These are phyloP conservation scores for Caenorhabditis panamensis DNA, from an alignment of 2,888 invertebrate species.

Conservation along the genomic window DNA sequence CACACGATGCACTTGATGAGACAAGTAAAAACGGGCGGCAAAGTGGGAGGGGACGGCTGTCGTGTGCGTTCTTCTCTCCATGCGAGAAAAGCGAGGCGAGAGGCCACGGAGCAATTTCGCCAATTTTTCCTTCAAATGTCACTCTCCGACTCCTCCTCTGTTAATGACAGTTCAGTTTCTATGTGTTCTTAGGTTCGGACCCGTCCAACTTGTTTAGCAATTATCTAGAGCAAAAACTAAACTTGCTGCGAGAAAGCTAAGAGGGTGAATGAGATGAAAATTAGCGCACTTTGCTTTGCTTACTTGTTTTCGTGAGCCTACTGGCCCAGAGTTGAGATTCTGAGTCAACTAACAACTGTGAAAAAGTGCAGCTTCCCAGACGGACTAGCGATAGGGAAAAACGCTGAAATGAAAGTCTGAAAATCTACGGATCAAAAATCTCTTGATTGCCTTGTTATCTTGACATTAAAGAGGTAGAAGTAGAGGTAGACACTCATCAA, in stretches of 20 bases:
- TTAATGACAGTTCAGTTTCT: constrained; percentile 55
- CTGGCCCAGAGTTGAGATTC: too few relatives aligned
- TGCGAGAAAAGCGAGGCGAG: constrained; percentile 4
- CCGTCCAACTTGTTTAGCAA: constrained; percentile 28
- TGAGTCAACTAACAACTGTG: too few relatives aligned
- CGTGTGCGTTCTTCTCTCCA: constrained; percentile 35
- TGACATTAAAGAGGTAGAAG: too few relatives aligned
- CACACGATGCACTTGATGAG: neutral
- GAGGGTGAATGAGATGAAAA: constrained; percentile 32
- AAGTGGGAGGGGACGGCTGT: constrained; percentile 16
- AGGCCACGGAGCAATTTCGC: constrained; percentile 45
- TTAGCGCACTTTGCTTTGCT: constrained; percentile 30
- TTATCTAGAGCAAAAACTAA: constrained; percentile 46
- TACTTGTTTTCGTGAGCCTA: constrained; percentile 9
- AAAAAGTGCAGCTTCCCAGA: too few relatives aligned
- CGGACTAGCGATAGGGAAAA: too few relatives aligned
- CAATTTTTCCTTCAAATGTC: constrained; percentile 59
- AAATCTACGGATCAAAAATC: constrained; percentile 33
- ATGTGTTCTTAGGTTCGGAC: constrained; percentile 50
- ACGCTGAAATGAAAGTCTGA: too few relatives aligned
- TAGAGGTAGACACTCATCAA: neutral
- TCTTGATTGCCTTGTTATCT: too few relatives aligned
- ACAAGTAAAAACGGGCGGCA: constrained; percentile 1
- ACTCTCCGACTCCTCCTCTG: constrained; percentile 53
- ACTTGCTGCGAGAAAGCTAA: too few relatives aligned